These are phyloP conservation scores for Glossophaga mutica DNA, from an alignment of 2,797 vertebrate species.

Conservation along the genomic window DNA sequence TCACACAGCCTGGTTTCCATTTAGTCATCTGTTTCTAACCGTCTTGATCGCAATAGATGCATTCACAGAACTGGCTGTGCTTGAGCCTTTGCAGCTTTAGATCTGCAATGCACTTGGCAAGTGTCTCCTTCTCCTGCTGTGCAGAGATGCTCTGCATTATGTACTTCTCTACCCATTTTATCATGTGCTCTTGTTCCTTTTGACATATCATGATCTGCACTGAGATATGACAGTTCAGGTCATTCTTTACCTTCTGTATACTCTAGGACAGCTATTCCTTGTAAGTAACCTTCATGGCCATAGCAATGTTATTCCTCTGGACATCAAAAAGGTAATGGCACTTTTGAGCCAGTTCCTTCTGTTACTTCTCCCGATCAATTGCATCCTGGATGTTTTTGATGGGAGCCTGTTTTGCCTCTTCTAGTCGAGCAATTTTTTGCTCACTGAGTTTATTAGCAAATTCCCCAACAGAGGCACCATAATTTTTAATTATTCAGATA, in stretches of 20 bases:
- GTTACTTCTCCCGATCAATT: background rate
- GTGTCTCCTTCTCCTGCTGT: slow-evolving; percentile 91
- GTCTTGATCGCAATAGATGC: background rate
- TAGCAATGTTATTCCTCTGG: background rate
- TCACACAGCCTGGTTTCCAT: slow-evolving; percentile 46
- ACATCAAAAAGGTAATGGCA: background rate
- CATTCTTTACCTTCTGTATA: background rate
- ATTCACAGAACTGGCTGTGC: slow-evolving; percentile 62
- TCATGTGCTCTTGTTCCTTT: background rate
- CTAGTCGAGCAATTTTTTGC: background rate
- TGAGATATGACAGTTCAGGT: background rate
- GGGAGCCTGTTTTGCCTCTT: background rate
- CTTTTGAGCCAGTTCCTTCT: background rate
- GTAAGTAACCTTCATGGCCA: background rate
- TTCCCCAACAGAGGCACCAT: background rate
- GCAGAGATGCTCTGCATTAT: background rate
- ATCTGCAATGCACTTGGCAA: slow-evolving; percentile 94
- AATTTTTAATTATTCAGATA: background rate
- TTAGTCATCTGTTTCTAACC: background rate
- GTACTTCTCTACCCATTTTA: background rate
- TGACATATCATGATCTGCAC: background rate
- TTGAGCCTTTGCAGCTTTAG: slow-evolving; percentile 86
- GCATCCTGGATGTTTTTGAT: background rate
- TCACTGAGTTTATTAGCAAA: background rate
- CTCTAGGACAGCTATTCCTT: background rate